Percentiles rank a stretch among this genome's conserved stretches.
Conservation (phyloP, 2,888 invertebrate genomes). For the Cistogaster globosa region DNA sequence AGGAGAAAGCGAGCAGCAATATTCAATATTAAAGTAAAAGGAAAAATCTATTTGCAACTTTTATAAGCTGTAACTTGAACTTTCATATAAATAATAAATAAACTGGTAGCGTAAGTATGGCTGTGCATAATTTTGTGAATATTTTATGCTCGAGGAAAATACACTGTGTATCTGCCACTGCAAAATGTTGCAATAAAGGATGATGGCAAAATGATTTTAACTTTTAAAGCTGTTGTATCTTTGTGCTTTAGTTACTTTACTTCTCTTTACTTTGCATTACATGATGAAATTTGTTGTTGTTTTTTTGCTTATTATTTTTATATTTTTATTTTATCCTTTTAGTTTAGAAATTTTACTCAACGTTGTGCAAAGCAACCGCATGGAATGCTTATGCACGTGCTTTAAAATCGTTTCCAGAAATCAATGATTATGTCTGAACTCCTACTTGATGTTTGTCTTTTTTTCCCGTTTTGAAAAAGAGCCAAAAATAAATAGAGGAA, state of each 20-base stretch:
- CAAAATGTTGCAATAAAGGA: conserved; percentile 34
- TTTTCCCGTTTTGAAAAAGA: conserved; percentile 1
- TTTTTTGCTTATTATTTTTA: not conserved
- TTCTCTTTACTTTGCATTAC: conserved; percentile 50
- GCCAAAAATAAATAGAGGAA: conserved; percentile 46
- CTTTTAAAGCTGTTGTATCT: conserved; percentile 9
- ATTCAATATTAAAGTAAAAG: not conserved
- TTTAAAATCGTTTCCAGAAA: conserved; percentile 44
- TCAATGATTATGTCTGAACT: conserved; percentile 64
- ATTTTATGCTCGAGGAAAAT: not conserved
- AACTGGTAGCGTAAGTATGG: not conserved
- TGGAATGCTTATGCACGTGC: conserved; percentile 21
- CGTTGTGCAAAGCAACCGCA: not conserved
- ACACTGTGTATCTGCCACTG: not conserved
- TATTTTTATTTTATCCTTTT: conserved; percentile 10
- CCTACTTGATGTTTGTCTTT: not conserved
- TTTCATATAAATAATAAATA: conserved; percentile 9
- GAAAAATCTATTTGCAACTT: conserved; percentile 31
- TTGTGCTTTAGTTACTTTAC: conserved; percentile 32
- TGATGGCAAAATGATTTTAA: conserved; percentile 45
- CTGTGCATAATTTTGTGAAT: not conserved
- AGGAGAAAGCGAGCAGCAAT: not conserved
- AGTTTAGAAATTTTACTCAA: conserved; percentile 23
- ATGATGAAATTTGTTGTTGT: conserved; percentile 49
- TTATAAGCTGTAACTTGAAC: conserved; percentile 58